Conservation (phyloP, 1,140 invertebrate genomes). For the Globodera ellingtonae region DNA sequence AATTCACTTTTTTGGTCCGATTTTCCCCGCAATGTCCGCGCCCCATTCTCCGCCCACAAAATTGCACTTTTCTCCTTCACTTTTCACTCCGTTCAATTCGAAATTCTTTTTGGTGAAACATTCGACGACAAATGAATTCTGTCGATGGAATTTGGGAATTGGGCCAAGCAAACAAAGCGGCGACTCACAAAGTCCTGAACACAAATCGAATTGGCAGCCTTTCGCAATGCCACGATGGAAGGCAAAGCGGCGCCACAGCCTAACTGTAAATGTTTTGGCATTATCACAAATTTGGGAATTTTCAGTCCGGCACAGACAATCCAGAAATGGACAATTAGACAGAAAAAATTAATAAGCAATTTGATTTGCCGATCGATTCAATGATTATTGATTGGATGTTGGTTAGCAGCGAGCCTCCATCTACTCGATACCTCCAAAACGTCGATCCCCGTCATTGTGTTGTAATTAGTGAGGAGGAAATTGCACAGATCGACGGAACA, state of each 20-base stretch:
- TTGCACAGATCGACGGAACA: slow-evolving; percentile 39
- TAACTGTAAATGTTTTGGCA: slow-evolving; percentile 17
- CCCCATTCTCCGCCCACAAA: slow-evolving; percentile 23
- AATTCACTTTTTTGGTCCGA: slow-evolving; percentile 1
- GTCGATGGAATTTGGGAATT: slow-evolving; percentile 19
- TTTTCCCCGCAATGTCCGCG: slow-evolving; percentile 6
- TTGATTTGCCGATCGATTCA: no score
- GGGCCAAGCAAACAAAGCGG: background rate
- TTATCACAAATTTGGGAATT: background rate
- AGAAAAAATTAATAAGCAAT: no score
- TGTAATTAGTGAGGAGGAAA: slow-evolving; percentile 20
- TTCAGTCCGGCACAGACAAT: background rate
- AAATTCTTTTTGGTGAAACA: slow-evolving; percentile 35
- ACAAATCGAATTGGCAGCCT: slow-evolving; percentile 27
- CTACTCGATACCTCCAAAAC: slow-evolving; percentile 28
- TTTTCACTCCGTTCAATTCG: slow-evolving; percentile 19
- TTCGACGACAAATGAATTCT: slow-evolving; percentile 43
- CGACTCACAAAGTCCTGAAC: slow-evolving; percentile 43
- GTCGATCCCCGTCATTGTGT: slow-evolving; percentile 18
- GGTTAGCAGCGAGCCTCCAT: no score
- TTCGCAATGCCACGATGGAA: slow-evolving; percentile 32
- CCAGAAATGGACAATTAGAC: no score
- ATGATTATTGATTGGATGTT: no score
- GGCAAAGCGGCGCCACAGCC: slow-evolving; percentile 47
- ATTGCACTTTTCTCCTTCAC: slow-evolving; percentile 9